Base-by-base conservation (phyloP, 2,113 vertebrate genomes). In the Strigops habroptila region DNA sequence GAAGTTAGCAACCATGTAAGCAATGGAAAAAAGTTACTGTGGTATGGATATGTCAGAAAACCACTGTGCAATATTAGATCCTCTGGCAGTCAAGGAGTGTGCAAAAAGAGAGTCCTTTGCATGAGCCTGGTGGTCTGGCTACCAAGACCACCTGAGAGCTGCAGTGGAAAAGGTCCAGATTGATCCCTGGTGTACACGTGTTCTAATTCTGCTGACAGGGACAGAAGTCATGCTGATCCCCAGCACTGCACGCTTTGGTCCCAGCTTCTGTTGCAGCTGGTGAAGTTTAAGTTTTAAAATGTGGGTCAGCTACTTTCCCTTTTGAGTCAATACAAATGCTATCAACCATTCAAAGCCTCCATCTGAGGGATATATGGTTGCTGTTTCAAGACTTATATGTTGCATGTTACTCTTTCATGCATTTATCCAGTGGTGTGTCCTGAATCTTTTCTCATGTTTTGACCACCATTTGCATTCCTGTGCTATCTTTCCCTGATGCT, bases 331-430 rank as follows among this genome's bases (percentile, higher is more conserved):
- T 41, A 64, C 19, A 76, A 85, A 62, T 49, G 31, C 25, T 59
- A 25, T 14, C 0, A 10, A 57, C 15, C 18, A 24, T 43, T 82
- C n/a, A 41, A 46, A 93, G 43, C 31, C 52, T 65, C 52, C 7
- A 0, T 52, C 33, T 63, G 69, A 62, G 37, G 41, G 33, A 46
- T 33, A 1, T 4, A 1, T 1, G 11, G 8, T 1, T 71, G 33
- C 25, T 82, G 16, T 59, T 90, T 86, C 37, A 74, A 73, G 59
- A 17, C 24, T 14, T 28, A 16, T 27, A 39, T 68, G 35, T 37
- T 62, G 43, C 9, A 55, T 46, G 9, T 79, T 59, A 37, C 25
- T 68, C 31, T 51, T 46, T 43, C 7, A 6, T 10, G 46, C 18
- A 60, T 87, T 90, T 82, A 24, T 35, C 44, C 19, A 28, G 30